phyloP scores from a whole-genome alignment of 2,888 invertebrate species.

The Calameuta pallipes region DNA sequence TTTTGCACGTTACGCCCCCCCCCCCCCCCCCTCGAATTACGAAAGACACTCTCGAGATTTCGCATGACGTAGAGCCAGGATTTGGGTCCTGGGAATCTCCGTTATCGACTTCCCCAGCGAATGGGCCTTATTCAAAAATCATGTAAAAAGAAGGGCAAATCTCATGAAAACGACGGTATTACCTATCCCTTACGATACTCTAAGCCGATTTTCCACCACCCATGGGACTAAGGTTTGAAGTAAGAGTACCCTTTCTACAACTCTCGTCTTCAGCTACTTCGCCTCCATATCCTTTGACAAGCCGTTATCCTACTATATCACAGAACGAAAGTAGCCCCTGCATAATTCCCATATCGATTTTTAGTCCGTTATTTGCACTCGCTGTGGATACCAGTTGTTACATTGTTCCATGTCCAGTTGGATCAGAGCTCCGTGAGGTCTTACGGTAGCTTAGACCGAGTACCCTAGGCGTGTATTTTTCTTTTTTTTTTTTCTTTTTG shows the following conservation, averaged over 20 bases:
- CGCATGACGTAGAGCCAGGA: neutral
- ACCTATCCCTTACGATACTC: neutral
- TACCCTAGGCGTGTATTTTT: neutral
- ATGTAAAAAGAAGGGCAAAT: neutral
- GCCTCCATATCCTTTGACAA: neutral
- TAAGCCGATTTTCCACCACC: neutral
- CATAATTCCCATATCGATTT: neutral
- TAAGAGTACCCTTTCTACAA: neutral
- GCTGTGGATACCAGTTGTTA: neutral
- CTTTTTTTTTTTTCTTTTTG: neutral
- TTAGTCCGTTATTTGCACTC: neutral
- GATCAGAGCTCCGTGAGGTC: neutral
- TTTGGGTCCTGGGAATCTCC: neutral
- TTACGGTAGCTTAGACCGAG: neutral
- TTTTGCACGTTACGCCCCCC: no score
- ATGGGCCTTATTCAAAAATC: neutral
- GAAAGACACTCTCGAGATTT: neutral
- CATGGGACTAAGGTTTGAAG: neutral
- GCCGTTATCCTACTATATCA: neutral
- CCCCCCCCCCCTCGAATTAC: no score
- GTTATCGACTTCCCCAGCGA: neutral
- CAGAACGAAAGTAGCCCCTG: neutral
- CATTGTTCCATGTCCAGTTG: neutral
- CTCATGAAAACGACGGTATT: conserved; percentile 1
- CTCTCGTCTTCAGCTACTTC: neutral